Evolutionary conservation across 2,888 invertebrate genomes (phyloP).

Genomic region (Hoplodrina ambigua): DNA sequence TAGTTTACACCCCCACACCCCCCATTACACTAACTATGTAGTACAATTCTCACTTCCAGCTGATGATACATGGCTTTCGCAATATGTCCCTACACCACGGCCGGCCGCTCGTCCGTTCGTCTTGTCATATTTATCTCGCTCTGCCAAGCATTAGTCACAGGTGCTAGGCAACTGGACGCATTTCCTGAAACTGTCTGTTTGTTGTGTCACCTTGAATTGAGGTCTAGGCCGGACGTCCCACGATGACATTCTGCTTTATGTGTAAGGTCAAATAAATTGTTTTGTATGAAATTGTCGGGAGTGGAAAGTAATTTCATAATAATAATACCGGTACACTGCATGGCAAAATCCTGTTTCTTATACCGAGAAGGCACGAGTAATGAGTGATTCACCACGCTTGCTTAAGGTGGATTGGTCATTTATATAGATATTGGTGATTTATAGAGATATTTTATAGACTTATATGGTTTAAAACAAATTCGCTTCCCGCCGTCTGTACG

Average conservation of each 20-base stretch:
- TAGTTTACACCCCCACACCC: not conserved
- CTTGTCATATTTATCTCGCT: slow-evolving; percentile 45
- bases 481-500: no score
- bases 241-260: slow-evolving; percentile 27
- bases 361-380: no score
- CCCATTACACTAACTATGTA: slow-evolving; percentile 1
- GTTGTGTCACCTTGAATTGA: slow-evolving; percentile 51
- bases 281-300: not conserved
- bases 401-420: no score
- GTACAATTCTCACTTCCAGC: not conserved
- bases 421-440: no score
- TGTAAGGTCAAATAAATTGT: slow-evolving; percentile 16
- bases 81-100: slow-evolving; percentile 28
- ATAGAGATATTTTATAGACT: no score
- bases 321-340: no score
- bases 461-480: no score
- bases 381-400: no score
- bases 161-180: slow-evolving; percentile 42
- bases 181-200: slow-evolving; percentile 67
- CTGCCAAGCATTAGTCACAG: slow-evolving; percentile 64
- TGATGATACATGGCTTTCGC: slow-evolving; percentile 18
- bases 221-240: slow-evolving; percentile 38
- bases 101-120: slow-evolving; percentile 16
- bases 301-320: not conserved
- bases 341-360: no score